These are phyloP conservation scores for Eupithecia subumbrata DNA, from an alignment of 2,888 invertebrate genomes.

Conservation along the genomic window DNA sequence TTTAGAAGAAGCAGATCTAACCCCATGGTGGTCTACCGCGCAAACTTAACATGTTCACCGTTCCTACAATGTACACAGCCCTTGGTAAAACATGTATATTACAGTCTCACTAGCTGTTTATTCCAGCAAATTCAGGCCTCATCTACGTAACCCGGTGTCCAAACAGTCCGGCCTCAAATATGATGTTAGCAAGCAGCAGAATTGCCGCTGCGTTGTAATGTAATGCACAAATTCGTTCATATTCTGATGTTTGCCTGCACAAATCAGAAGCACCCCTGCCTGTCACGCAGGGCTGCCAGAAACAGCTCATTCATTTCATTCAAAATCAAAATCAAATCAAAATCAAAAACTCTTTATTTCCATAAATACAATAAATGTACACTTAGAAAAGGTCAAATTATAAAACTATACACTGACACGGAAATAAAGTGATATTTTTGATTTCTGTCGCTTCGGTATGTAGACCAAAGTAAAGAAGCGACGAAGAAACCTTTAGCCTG, in stretches of 20 bases:
- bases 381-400: too few relatives aligned
- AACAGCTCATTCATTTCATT: constrained; percentile 7
- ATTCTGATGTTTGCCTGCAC: constrained; percentile 32
- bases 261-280: constrained; percentile 37
- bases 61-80: background rate
- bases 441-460: too few relatives aligned
- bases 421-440: too few relatives aligned
- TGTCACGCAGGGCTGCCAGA: background rate
- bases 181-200: constrained; percentile 12
- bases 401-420: too few relatives aligned
- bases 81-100: background rate
- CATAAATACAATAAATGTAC: too few relatives aligned
- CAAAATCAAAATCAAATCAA: too few relatives aligned
- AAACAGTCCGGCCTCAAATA: constrained; percentile 13
- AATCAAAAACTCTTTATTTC: too few relatives aligned
- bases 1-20: too few relatives aligned
- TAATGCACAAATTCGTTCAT: constrained; percentile 29
- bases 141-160: background rate
- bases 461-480: too few relatives aligned
- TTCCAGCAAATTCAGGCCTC: background rate
- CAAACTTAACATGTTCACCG: background rate
- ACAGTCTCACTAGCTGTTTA: background rate
- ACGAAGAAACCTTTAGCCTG: too few relatives aligned
- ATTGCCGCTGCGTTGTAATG: constrained; percentile 17
- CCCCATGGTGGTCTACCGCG: too few relatives aligned